phyloP scores from a whole-genome alignment of 1,140 invertebrate species.

The Heliconius eleuchia region DNA sequence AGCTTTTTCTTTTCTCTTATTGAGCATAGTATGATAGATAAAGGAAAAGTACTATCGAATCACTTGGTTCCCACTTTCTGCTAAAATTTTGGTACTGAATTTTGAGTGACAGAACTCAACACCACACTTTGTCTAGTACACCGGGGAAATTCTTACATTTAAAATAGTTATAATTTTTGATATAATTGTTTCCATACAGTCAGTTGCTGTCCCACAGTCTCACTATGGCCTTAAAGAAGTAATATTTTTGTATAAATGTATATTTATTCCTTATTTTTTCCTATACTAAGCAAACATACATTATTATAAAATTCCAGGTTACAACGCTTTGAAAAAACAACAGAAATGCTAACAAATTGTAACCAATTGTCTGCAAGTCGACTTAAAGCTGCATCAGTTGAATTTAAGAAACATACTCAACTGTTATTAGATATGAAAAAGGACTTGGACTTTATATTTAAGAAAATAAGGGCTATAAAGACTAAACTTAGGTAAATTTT shows the following conservation, averaged over 20 bases:
- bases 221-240: too few relatives aligned
- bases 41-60: too few relatives aligned
- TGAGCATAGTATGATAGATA: too few relatives aligned
- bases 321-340: slow-evolving; percentile 97
- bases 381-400: slow-evolving; percentile 89
- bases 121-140: too few relatives aligned
- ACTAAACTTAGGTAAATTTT: slow-evolving; percentile 85
- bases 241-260: background rate
- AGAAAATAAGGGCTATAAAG: slow-evolving; percentile 88
- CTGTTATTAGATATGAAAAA: slow-evolving; percentile 88
- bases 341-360: slow-evolving; percentile 98
- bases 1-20: too few relatives aligned
- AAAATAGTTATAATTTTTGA: too few relatives aligned
- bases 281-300: background rate
- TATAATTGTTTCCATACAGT: too few relatives aligned
- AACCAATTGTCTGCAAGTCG: slow-evolving; percentile 92
- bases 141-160: too few relatives aligned
- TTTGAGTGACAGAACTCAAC: background rate
- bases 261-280: background rate
- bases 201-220: too few relatives aligned
- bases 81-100: background rate
- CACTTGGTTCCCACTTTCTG: too few relatives aligned
- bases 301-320: slow-evolving; percentile 84
- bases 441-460: slow-evolving; percentile 86
- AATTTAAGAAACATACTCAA: slow-evolving; percentile 95